These are phyloP conservation scores for Petromus typicus DNA, from an alignment of 2,113 vertebrate species.

Conservation along the genomic window DNA sequence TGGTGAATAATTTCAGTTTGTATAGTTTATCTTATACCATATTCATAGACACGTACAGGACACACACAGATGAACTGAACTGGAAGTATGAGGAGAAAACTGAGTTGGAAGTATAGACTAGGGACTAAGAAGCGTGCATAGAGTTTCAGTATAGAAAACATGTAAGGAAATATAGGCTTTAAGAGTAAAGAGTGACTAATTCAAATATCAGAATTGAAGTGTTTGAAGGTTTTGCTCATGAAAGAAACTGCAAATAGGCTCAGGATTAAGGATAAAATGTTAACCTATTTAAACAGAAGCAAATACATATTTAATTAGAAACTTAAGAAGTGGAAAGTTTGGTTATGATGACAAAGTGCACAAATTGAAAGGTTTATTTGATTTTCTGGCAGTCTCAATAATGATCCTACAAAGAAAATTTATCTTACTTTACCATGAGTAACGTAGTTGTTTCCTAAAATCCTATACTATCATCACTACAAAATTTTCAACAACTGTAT, in stretches of 20 bases:
- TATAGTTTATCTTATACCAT: neutral
- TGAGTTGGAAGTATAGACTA: accelerated
- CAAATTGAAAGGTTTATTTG: neutral
- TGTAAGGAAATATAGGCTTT: too few relatives aligned
- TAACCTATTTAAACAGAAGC: neutral
- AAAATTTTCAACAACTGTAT: neutral
- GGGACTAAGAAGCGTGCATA: neutral
- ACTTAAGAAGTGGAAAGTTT: neutral
- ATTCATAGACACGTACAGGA: neutral
- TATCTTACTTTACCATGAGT: neutral
- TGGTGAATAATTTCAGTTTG: neutral
- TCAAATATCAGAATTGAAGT: neutral
- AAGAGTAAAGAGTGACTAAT: neutral
- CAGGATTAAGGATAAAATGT: neutral
- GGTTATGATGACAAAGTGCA: too few relatives aligned
- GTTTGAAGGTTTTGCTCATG: neutral
- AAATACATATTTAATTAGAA: neutral
- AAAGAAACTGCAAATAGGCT: neutral
- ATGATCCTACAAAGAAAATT: neutral
- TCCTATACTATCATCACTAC: neutral
- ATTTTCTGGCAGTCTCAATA: neutral
- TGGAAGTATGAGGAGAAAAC: neutral
- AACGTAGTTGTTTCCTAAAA: too few relatives aligned
- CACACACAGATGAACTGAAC: neutral
- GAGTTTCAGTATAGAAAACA: neutral